These are phyloP conservation scores for Bucorvus abyssinicus DNA, from an alignment of 2,797 vertebrate genomes.

Conservation along the genomic window DNA sequence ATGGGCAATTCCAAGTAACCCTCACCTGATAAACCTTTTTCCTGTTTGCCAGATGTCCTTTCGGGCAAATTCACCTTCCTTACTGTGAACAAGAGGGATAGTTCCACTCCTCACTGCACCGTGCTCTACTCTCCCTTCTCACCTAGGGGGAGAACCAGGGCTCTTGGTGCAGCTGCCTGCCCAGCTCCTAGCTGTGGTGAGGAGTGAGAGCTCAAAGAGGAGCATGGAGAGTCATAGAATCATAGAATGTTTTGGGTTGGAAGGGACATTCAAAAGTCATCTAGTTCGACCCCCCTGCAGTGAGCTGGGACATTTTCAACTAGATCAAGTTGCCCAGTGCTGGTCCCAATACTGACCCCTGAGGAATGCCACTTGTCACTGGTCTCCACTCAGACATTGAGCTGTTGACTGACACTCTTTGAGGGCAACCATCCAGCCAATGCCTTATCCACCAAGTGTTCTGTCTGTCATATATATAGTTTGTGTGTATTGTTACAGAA, in stretches of 20 bases:
- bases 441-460: neutral
- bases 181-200: neutral
- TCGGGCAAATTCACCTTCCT: neutral
- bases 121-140: neutral
- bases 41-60: neutral
- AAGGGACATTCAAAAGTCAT: no score
- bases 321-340: no score
- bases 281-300: no score
- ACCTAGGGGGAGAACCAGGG: neutral
- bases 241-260: no score
- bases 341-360: neutral
- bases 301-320: no score
- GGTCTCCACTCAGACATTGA: neutral
- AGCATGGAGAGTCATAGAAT: no score
- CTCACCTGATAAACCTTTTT: neutral
- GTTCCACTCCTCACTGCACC: accelerated
- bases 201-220: neutral
- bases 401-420: neutral
- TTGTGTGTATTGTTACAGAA: neutral
- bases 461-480: neutral
- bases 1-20: neutral
- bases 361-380: neutral
- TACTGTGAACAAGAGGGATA: neutral
- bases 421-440: neutral
- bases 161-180: neutral